Conservation (phyloP, 2,888 invertebrate species). For the Xestia sexstrigata region DNA sequence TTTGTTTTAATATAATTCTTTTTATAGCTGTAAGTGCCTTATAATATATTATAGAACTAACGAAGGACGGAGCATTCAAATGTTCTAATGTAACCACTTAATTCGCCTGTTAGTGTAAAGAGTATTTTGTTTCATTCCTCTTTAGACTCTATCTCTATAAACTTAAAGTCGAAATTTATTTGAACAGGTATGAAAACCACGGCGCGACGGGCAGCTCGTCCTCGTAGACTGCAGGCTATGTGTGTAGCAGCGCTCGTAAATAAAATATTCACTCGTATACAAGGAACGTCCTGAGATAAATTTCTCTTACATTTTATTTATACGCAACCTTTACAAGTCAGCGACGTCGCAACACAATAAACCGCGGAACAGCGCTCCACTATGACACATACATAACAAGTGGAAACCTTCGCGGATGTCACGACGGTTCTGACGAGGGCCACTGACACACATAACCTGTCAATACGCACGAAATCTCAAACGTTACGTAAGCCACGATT, state of each 20-base stretch:
- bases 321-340: constrained; percentile 50
- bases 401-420: constrained; percentile 58
- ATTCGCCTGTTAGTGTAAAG: constrained; percentile 59
- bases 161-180: constrained; percentile 68
- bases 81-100: constrained; percentile 67
- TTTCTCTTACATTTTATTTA: constrained; percentile 41
- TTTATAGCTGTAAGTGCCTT: background rate
- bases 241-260: constrained; percentile 72
- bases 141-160: constrained; percentile 66
- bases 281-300: constrained; percentile 44
- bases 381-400: constrained; percentile 51
- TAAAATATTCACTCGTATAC: constrained; percentile 58
- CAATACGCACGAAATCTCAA: constrained; percentile 79
- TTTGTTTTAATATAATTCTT: constrained; percentile 14
- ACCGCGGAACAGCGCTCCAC: constrained; percentile 31
- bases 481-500: constrained; percentile 86
- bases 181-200: constrained; percentile 66
- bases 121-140: constrained; percentile 52
- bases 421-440: constrained; percentile 58
- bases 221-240: constrained; percentile 71
- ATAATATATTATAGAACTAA: constrained; percentile 11
- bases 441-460: constrained; percentile 84
- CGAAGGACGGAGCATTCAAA: constrained; percentile 51
- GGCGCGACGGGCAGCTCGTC: constrained; percentile 60
- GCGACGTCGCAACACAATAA: constrained; percentile 48